Percentiles rank a stretch among this genome's conserved stretches.
Conservation (phyloP, 2,113 vertebrate genomes). For the Danio rerio region GRCz12tu NC_133186.1:40701501-40702000, state of each 20-base stretch:
- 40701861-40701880: constrained; percentile 12
- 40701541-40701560: constrained; percentile 20
- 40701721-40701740: constrained; percentile 24
- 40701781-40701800: constrained; percentile 51
- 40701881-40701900: not conserved
- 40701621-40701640: not conserved
- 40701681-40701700: constrained; percentile 34
- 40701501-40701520: not conserved
- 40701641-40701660: not conserved
- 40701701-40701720: constrained; percentile 10
- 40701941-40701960: not conserved
- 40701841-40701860: constrained; percentile 38
- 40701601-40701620: not conserved
- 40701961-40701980: not conserved
- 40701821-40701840: constrained; percentile 46
- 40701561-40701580: not conserved
- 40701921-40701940: not conserved
- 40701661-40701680: not conserved
- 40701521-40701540: not conserved
- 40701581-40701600: not conserved
- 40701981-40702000: not conserved
- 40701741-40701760: constrained; percentile 51
- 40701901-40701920: not conserved
- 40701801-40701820: constrained; percentile 53
- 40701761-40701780: not conserved